Base-by-base conservation (phyloP, 2,888 invertebrate genomes). In the Mayetiola destructor region DNA sequence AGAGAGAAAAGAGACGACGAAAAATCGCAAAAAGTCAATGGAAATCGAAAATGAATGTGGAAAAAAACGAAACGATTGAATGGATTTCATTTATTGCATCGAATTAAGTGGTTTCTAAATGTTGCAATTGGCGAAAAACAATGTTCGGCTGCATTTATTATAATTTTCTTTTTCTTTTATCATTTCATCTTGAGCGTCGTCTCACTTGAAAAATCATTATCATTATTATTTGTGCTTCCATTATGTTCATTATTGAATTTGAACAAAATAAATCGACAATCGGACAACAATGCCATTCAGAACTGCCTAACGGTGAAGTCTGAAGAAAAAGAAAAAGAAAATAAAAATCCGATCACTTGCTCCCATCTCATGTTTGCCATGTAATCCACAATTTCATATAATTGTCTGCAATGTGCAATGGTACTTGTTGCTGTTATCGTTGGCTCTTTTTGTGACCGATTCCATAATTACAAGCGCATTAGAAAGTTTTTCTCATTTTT, bases 61-160 rank as follows among this genome's bases (percentile, higher is more conserved):
- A n/a, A 27, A 16, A 48, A 48, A 27, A 27, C 9, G 27, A 48
- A 48, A 48, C 48, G 48, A 48, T 48, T 27, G 48, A 48, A 48
- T 48, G 23, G 48, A 48, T 48, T 48, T 48, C 48, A 48, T 48
- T 48, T 27, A 48, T 27, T 27, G 48, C 14, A 48, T 27, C 48
- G n/a, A 48, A 48, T 48, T 48, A 48, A n/a, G n/a, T 48, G 27
- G 48, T 48, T 48, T 27, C 23, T 48, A 48, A 48, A n/a, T n/a
- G n/a, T n/a, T n/a, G 48, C 48, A 3, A 3, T 12, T 16, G 48
- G 27, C 27, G 27, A 27, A 12, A n/a, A 27, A 39, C 18, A 4
- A 20, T 9, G 23, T 48, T 48, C 48, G 16, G 48, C 27, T 48
- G 27, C 48, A 48, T 48, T 48, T 48, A 27, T 27, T n/a, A 9